phyloP scores from a whole-genome alignment of 2,113 vertebrate genomes.

The Elephas maximus region DNA sequence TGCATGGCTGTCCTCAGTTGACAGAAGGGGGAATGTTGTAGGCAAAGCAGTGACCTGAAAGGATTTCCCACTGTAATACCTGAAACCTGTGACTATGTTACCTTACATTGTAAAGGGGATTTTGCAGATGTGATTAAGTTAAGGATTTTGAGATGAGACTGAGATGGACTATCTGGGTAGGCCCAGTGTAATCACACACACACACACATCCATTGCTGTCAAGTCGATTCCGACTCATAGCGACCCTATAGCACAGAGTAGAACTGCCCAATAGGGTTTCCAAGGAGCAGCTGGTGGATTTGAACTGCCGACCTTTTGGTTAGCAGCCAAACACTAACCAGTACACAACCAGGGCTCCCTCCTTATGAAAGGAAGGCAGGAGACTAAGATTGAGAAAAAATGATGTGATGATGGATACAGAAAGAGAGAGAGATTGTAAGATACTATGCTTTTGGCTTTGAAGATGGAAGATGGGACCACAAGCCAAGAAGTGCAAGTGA shows the following conservation, averaged over 20 bases:
- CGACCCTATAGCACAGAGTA: too few relatives aligned
- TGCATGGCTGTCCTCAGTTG: not conserved
- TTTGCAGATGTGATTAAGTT: not conserved
- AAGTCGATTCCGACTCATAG: too few relatives aligned
- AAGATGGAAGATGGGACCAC: not conserved
- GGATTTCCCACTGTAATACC: not conserved
- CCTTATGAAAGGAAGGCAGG: not conserved
- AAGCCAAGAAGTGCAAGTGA: not conserved
- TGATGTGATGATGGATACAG: rapidly evolving
- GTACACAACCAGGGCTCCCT: not conserved
- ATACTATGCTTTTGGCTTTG: not conserved
- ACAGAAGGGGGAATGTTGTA: not conserved
- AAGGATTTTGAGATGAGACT: not conserved
- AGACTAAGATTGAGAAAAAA: not conserved
- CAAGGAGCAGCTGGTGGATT: too few relatives aligned
- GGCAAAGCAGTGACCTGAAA: not conserved
- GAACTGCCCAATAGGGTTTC: too few relatives aligned
- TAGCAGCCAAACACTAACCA: too few relatives aligned
- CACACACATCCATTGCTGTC: too few relatives aligned
- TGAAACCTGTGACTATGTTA: not conserved
- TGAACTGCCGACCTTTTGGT: too few relatives aligned
- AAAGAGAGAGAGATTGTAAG: not conserved
- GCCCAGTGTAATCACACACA: not conserved
- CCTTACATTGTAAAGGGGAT: not conserved
- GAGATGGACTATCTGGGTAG: not conserved